Evolutionary conservation across 37 sponge, comb jelly and placozoan genomes (phyloP), one percentile per base, ranked within the genome.

Genomic region (Ephydatia muelleri): DNA sequence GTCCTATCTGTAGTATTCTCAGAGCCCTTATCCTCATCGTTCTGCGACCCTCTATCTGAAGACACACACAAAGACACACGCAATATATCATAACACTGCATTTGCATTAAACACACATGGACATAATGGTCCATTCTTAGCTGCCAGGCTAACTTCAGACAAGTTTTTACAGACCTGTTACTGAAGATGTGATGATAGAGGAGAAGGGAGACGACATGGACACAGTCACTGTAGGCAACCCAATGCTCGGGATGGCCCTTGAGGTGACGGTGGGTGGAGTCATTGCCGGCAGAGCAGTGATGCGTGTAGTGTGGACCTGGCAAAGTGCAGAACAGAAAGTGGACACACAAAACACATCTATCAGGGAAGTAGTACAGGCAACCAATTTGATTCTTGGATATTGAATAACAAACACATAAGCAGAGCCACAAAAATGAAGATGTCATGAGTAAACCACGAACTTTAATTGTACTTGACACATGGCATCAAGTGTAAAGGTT

Each of bases 291-390:
- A 73, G 30, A 73, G 74, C 1, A 73, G 36, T 22, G 25, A 31
- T 73, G 74, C 74, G 74, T 21, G 74, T 34, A 0, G 74, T 31
- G 28, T 73, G 74, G 3, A 73, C 74, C 74, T 73, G 27, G 21
- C 77, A 8, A 67, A 65, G n/a, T n/a, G n/a, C n/a, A n/a, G n/a
- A n/a, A n/a, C n/a, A n/a, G n/a, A n/a, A n/a, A n/a, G n/a, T n/a
- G n/a, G n/a, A n/a, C n/a, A n/a, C n/a, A n/a, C n/a, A n/a, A n/a
- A n/a, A n/a, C n/a, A 16, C 19, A 57, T 57, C 9, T 5, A 8
- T 4, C 70, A 69, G 6, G 8, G 37, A 73, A 34, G 16, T 31
- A 73, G 9, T 38, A 73, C 34, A n/a, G n/a, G n/a, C n/a, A n/a
- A n/a, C n/a, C n/a, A n/a, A n/a, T n/a, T n/a, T n/a, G n/a, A n/a